phyloP scores from a whole-genome alignment of 2,797 vertebrate species.

The Thunnus albacares region DNA sequence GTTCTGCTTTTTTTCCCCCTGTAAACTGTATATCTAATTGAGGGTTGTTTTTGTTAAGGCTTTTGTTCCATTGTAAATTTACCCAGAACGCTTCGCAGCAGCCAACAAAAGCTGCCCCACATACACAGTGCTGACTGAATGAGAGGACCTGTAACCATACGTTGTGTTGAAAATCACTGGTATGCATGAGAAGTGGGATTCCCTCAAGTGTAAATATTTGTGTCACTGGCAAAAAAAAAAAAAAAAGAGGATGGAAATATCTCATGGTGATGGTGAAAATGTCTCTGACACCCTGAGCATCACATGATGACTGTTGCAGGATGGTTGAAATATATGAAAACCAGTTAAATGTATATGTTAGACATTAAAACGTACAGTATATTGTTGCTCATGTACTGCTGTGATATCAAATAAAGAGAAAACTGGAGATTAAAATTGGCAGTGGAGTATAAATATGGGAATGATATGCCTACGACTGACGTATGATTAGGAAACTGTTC shows the following conservation, averaged over 20 bases:
- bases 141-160: slow-evolving; percentile 54
- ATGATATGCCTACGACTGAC: slow-evolving; percentile 23
- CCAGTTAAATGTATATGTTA: background rate
- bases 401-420: background rate
- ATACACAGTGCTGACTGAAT: slow-evolving; percentile 66
- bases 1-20: slow-evolving; percentile 39
- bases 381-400: background rate
- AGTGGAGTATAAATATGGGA: slow-evolving; percentile 7
- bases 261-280: slow-evolving; percentile 35
- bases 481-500: slow-evolving; percentile 59
- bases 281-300: background rate
- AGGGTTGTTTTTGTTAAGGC: slow-evolving; percentile 51
- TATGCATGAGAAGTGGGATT: slow-evolving; percentile 75
- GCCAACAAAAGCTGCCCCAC: slow-evolving; percentile 84
- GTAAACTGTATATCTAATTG: slow-evolving; percentile 61
- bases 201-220: slow-evolving; percentile 53
- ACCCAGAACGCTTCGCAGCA: slow-evolving; percentile 45
- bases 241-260: slow-evolving; percentile 28
- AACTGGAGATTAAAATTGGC: slow-evolving; percentile 2
- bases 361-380: background rate
- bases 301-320: slow-evolving; percentile 7
- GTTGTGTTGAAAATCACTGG: slow-evolving; percentile 62
- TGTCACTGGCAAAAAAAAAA: slow-evolving; percentile 4
- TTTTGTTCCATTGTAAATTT: slow-evolving; percentile 75
- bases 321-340: background rate